Evolutionary conservation across 53 echinoderm and acorn worm species (phyloP), one percentile per base, ranked within the genome.

Genomic region (Paracentrotus lividus): DNA sequence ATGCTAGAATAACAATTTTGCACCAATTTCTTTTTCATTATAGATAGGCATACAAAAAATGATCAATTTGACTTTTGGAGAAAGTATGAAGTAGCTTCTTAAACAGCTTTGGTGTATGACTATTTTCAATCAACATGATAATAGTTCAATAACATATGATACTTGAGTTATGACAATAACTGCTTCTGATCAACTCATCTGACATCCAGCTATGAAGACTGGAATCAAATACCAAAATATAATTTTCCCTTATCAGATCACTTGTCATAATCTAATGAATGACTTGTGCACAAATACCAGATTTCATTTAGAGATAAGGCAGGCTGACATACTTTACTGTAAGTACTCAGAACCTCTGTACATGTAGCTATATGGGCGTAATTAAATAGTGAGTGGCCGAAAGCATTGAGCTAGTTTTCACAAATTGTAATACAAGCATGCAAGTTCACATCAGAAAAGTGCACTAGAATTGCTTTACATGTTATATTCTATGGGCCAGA

Each of bases 221-320:
- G n/a, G 81, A n/a, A 81, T 45, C 47, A 45, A 45, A 81, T 81
- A 81, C 44, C 47, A 27, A 1, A 47, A 81, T 24, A 81, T 81
- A 24, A 81, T 81, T 81, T 81, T 81, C 81, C 47, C 81, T 81
- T 81, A 81, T 81, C 81, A 81, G 81, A 81, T 81, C 47, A 81
- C 81, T 45, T 81, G 81, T 81, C 81, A 81, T 26, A 47, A 45
- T 47, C 44, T n/a, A 81, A 10, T 47, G 44, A 81, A 81, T 81
- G 47, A 7, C 10, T 47, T 0, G 81, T 40, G 24, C 18, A 9
- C 24, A 13, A 45, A 81, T 45, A 47, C 81, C 12, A 81, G 81
- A 81, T 81, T 77, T 77, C 14, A 77, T 77, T 81, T 49, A 27
- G 4, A 47, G 81, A 81, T 81, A 81, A 81, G 47, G 10, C 13